These are phyloP conservation scores for Elephas maximus DNA, from an alignment of 2,113 vertebrate species.

Conservation along the genomic window DNA sequence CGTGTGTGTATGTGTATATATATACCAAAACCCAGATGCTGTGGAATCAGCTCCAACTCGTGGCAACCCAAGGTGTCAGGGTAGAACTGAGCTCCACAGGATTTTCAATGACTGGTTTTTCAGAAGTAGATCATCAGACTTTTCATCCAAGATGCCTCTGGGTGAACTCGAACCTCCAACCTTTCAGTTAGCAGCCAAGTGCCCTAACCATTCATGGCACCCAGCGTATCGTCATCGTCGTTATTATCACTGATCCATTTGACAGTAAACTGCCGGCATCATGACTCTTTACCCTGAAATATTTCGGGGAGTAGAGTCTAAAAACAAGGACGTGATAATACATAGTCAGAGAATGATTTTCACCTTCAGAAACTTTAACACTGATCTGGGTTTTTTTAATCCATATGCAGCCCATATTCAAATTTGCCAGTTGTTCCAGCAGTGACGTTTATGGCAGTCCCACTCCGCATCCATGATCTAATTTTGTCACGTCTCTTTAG, in stretches of 20 bases:
- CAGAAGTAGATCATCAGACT: background rate
- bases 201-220: background rate
- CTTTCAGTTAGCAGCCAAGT: background rate
- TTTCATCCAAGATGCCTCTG: background rate
- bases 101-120: background rate
- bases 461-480: background rate
- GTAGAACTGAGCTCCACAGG: background rate
- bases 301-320: background rate
- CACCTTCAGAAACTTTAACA: background rate
- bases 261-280: background rate
- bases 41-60: background rate
- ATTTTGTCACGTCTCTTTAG: background rate
- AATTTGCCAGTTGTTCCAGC: background rate
- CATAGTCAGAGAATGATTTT: background rate
- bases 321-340: background rate
- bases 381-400: background rate
- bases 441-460: background rate
- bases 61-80: background rate
- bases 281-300: background rate
- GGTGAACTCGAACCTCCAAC: background rate
- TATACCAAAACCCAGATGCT: background rate
- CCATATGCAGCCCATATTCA: background rate
- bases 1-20: no score
- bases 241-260: background rate
- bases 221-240: background rate